Conservation (phyloP, 2,113 vertebrate genomes). For the Embiotoca jacksoni region DNA sequence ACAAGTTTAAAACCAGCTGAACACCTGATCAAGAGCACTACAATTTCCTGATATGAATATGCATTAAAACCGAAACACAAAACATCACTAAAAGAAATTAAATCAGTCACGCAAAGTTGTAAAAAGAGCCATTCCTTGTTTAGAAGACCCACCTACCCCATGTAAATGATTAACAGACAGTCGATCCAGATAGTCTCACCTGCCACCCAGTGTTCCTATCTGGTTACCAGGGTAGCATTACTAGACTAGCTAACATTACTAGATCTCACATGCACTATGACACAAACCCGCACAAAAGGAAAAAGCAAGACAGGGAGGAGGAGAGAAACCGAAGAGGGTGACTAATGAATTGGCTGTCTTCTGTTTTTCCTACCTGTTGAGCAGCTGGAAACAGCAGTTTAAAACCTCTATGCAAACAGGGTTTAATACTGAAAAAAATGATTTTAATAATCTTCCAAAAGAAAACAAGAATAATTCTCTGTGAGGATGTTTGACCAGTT, state of each 20-base stretch:
- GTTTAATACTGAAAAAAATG: slow-evolving; percentile 26
- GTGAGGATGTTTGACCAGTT: slow-evolving; percentile 44
- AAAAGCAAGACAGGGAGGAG: not conserved
- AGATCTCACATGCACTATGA: slow-evolving; percentile 42
- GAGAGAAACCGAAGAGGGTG: slow-evolving; percentile 49
- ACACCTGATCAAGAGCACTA: not conserved
- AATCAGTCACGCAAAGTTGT: not conserved
- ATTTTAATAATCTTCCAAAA: slow-evolving; percentile 42
- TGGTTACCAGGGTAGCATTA: slow-evolving; percentile 74
- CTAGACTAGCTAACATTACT: slow-evolving; percentile 69
- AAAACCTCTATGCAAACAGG: slow-evolving; percentile 34
- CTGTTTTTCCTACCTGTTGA: slow-evolving; percentile 51
- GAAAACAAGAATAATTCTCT: slow-evolving; percentile 35
- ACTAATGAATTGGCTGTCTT: slow-evolving; percentile 60
- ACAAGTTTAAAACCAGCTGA: slow-evolving; percentile 12
- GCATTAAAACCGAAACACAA: not conserved
- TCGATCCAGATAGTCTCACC: slow-evolving; percentile 32
- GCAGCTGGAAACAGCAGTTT: slow-evolving; percentile 21
- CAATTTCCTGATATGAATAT: not conserved
- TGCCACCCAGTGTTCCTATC: slow-evolving; percentile 64
- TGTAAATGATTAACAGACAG: slow-evolving; percentile 71
- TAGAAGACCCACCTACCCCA: not conserved
- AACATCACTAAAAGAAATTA: not conserved
- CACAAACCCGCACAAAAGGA: slow-evolving; percentile 24
- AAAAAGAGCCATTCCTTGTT: slow-evolving; percentile 11